Evolutionary conservation across 2,888 invertebrate species (phyloP), one percentile per base, ranked within the genome.

Genomic region (Ceraclea dissimilis): DNA sequence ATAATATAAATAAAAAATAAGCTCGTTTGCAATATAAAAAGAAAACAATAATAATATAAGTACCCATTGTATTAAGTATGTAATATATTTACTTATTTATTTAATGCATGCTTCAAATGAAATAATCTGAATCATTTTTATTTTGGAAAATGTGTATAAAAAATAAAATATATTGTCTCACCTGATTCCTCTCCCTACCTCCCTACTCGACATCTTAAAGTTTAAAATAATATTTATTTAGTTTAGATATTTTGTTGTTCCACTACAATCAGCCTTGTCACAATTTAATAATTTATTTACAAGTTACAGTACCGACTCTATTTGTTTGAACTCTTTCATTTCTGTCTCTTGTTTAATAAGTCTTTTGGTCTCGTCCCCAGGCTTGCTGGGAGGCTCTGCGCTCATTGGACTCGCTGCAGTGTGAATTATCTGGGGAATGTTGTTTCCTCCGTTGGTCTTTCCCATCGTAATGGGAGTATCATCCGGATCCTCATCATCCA

Each of bases 381-480:
- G 57, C 46, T 57, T 57, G 53, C 60, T 61, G 31, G 71, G 69
- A 1, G 70, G 68, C 51, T 76, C 75, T 1, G 79, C 78, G 61
- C 79, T 79, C 57, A 71, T 69, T 31, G 85, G 85, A 56, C 84
- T 84, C 49, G 90, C 84, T 48, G 88, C 84, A 1, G 90, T 90
- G 73, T 87, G 85, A 2, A 86, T 79, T 64, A 90, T 90, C 69
- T 85, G 84, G 51, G 90, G 90, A 57, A 88, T 78, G 5, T 64
- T 63, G 34, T 50, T 60, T 49, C 63, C 62, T 0, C 67, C 62
- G 1, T 65, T 61, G 1, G 69, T 66, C 53, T 64, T 70, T 0
- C 80, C 80, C 76, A 86, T 86, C 1, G 85, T 85, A 65, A 86
- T 86, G 51, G 85, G 85, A 20, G 81, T 80, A 64, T 82, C 82